These are phyloP conservation scores for Neolamprologus toae DNA, from an alignment of 2,113 vertebrate species.

Conservation along the genomic window DNA sequence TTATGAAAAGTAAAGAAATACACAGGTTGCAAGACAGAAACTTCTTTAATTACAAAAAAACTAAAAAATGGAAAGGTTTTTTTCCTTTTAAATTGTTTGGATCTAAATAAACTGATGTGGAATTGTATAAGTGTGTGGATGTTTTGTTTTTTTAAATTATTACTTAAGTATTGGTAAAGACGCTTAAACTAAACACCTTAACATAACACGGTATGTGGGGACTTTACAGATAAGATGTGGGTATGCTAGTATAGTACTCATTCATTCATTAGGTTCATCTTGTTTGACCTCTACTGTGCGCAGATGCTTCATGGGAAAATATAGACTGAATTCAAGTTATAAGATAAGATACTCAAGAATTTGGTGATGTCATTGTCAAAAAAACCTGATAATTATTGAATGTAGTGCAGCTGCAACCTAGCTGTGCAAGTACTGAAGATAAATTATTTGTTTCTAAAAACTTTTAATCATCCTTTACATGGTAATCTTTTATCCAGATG, in stretches of 20 bases:
- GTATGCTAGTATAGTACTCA: neutral
- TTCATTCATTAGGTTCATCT: neutral
- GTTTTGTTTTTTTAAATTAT: neutral
- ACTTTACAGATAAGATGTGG: neutral
- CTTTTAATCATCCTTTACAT: neutral
- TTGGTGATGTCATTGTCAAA: neutral
- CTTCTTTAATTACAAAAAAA: constrained; percentile 4
- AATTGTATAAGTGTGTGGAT: neutral
- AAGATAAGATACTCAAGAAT: neutral
- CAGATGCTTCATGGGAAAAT: neutral
- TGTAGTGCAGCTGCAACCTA: neutral
- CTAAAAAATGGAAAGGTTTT: neutral
- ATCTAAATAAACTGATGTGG: neutral
- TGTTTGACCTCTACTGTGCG: neutral
- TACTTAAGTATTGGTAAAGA: neutral
- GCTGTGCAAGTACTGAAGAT: neutral
- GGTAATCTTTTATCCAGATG: neutral
- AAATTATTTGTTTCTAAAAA: neutral
- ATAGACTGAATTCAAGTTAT: neutral
- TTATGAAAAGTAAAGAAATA: neutral
- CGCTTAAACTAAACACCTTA: neutral
- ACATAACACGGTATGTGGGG: neutral
- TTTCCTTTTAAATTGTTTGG: neutral
- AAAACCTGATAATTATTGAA: neutral
- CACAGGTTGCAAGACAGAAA: neutral